Evolutionary conservation across 2,888 invertebrate species (phyloP).

Genomic region (Notocelia uddmanniana): DNA sequence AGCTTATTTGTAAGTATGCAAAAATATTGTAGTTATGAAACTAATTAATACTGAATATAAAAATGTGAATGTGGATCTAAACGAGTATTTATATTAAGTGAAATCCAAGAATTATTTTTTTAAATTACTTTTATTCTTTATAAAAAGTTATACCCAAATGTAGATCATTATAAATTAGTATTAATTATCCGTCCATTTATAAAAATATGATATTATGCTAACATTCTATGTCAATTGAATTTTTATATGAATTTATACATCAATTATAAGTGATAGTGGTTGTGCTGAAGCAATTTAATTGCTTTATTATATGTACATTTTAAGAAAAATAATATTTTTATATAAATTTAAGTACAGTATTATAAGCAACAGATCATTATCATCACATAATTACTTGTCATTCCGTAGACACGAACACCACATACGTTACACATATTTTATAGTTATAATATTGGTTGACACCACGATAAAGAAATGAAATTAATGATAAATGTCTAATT

Average conservation of each 20-base stretch:
- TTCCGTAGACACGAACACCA: conserved; percentile 18
- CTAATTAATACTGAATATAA: conserved; percentile 17
- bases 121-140: conserved; percentile 49
- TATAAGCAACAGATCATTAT: conserved; percentile 32
- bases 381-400: conserved; percentile 30
- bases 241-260: conserved; percentile 51
- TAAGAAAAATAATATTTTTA: conserved; percentile 51
- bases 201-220: conserved; percentile 56
- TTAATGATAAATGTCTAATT: neutral
- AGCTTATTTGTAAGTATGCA: conserved; percentile 16
- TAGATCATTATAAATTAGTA: conserved; percentile 65
- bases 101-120: conserved; percentile 42
- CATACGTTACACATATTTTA: conserved; percentile 20
- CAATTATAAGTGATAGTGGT: conserved; percentile 66
- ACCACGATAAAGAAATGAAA: neutral
- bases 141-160: conserved; percentile 72
- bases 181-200: conserved; percentile 60
- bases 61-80: neutral
- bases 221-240: conserved; percentile 56
- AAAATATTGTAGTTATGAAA: neutral
- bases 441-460: conserved; percentile 22
- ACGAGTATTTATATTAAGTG: conserved; percentile 45
- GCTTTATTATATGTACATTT: conserved; percentile 61
- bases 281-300: conserved; percentile 79
- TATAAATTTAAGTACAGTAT: conserved; percentile 47